Conservation (phyloP, 2,113 vertebrate genomes). For the Catharus fuscescens region DNA sequence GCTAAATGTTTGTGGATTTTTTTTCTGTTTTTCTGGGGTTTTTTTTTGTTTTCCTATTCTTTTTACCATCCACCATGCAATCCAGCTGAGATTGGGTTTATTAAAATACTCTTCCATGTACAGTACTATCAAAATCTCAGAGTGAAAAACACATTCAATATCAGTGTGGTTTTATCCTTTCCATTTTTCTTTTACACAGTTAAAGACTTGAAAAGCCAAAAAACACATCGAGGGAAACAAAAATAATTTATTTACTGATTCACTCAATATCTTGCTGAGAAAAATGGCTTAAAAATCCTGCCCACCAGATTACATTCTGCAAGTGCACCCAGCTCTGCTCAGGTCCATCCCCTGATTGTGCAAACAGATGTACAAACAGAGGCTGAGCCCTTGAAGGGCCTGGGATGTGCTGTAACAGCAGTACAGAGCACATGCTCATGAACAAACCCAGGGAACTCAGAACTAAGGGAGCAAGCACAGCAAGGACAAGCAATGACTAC, state of each 20-base stretch:
- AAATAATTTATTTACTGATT: not conserved
- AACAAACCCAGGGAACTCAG: not conserved
- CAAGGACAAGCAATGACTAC: not conserved
- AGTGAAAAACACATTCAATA: not conserved
- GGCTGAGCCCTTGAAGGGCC: not conserved
- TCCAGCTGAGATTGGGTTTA: not conserved
- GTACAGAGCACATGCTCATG: not conserved
- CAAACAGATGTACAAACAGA: not conserved
- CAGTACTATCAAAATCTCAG: not conserved
- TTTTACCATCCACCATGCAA: accelerated
- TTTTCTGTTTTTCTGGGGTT: accelerated
- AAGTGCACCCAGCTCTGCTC: not conserved
- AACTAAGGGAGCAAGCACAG: not conserved
- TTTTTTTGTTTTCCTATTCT: not conserved
- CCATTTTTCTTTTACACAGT: not conserved
- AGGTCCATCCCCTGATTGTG: not conserved
- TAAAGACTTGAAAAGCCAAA: not conserved
- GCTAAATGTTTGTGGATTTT: accelerated
- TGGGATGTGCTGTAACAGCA: not conserved
- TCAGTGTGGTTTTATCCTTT: not conserved
- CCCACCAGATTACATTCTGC: not conserved
- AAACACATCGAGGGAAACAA: not conserved
- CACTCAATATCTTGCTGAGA: not conserved
- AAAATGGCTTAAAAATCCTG: not conserved
- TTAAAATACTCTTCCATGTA: not conserved